A percentile compares a stretch with the other conserved stretches of the same genome.
Evolutionary conservation across 2,113 vertebrate species (phyloP).

Genomic region (Rhombomys opimus): DNA sequence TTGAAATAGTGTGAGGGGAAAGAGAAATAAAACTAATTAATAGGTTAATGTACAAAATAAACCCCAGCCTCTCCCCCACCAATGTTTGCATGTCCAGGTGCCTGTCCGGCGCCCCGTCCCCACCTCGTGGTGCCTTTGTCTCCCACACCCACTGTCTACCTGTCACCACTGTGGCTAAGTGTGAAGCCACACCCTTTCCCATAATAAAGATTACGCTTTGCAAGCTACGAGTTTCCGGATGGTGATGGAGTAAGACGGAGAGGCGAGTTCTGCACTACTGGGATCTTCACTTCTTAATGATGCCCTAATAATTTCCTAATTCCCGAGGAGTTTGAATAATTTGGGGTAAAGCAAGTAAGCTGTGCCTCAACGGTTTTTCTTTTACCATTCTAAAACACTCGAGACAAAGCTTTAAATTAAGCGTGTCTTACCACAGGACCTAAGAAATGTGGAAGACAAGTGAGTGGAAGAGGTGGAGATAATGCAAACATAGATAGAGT

Average conservation of each 20-base stretch:
- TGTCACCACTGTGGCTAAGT: background rate
- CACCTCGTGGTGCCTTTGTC: background rate
- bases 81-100: background rate
- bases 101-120: background rate
- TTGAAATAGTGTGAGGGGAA: background rate
- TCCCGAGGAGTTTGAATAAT: constrained; percentile 3
- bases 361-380: constrained; percentile 7
- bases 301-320: background rate
- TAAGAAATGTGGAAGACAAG: background rate
- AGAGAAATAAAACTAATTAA: background rate
- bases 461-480: background rate
- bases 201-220: background rate
- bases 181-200: background rate
- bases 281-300: constrained; percentile 13
- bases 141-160: background rate
- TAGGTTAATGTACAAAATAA: background rate
- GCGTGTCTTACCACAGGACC: background rate
- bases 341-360: constrained; percentile 31
- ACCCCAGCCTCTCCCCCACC: background rate
- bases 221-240: background rate
- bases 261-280: background rate
- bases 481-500: background rate
- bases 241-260: background rate
- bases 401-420: background rate
- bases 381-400: constrained; percentile 13